phyloP scores from a whole-genome alignment of 2,888 invertebrate species.

The Bellardia pandia region DNA sequence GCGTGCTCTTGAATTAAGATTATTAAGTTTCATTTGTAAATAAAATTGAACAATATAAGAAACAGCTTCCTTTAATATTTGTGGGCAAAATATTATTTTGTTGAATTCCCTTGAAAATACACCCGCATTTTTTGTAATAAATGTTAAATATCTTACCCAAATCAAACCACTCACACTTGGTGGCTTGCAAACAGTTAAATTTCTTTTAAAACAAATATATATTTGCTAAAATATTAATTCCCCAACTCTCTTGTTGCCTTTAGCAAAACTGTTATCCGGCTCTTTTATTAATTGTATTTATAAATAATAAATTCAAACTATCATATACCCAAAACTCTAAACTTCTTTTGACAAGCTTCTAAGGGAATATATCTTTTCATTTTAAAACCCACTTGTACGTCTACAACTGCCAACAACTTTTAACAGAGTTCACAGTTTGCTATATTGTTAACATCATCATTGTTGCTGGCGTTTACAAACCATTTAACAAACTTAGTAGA shows the following conservation, averaged over 20 bases:
- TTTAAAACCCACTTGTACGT: background rate
- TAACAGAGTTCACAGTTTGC: conserved; percentile 1
- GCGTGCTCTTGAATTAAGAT: too few species aligned
- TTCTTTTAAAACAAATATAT: too few species aligned
- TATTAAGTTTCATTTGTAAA: too few species aligned
- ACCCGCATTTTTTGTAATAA: too few species aligned
- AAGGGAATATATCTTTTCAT: conserved; percentile 22
- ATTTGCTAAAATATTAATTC: background rate
- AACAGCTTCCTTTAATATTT: too few species aligned
- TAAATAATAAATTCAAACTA: background rate
- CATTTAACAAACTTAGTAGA: conserved; percentile 57
- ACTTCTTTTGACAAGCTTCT: conserved; percentile 16
- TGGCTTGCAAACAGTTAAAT: too few species aligned
- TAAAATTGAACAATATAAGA: too few species aligned
- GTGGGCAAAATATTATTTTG: too few species aligned
- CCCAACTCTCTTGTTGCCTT: background rate
- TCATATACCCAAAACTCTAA: background rate
- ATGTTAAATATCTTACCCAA: too few species aligned
- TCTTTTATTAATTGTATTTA: conserved; percentile 1
- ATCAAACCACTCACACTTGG: too few species aligned
- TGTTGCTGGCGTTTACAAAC: conserved; percentile 46
- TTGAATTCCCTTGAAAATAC: too few species aligned
- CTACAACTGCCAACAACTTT: conserved; percentile 6
- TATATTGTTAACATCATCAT: background rate
- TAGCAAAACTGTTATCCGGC: background rate